Percentiles rank a stretch among this genome's conserved stretches.
Conservation (phyloP, 2,797 vertebrate species). For the Phataginus tetradactyla region DNA sequence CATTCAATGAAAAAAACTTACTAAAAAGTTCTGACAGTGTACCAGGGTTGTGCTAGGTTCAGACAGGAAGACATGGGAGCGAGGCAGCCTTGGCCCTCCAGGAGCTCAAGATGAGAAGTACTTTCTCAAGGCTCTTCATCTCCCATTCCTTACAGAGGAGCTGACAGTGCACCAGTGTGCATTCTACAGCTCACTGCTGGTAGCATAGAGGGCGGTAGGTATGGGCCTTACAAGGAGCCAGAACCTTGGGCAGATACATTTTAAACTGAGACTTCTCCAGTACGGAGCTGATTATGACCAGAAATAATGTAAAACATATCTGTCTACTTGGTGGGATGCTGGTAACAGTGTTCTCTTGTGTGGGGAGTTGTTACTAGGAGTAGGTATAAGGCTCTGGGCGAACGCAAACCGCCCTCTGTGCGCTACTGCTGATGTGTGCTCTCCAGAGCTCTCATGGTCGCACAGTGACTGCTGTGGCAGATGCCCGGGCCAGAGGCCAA, state of each 20-base stretch:
- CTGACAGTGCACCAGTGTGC: neutral
- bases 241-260: neutral
- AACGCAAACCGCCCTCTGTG: neutral
- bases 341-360: neutral
- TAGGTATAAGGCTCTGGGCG: neutral
- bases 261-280: neutral
- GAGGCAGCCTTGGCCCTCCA: neutral
- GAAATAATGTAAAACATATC: neutral
- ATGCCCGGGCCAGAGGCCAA: neutral
- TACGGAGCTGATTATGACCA: neutral
- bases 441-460: neutral
- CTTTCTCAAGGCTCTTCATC: neutral
- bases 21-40: neutral
- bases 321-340: neutral
- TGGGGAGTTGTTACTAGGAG: neutral
- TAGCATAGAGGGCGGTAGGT: neutral
- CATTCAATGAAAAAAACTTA: neutral
- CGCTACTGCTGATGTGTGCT: neutral
- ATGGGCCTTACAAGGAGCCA: neutral
- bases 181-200: neutral
- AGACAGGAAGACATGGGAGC: neutral
- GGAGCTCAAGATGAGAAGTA: neutral
- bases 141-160: neutral
- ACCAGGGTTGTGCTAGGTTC: neutral
- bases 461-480: fast-evolving